phyloP scores from a whole-genome alignment of 1,140 invertebrate species.

The Dendroctonus valens region DNA sequence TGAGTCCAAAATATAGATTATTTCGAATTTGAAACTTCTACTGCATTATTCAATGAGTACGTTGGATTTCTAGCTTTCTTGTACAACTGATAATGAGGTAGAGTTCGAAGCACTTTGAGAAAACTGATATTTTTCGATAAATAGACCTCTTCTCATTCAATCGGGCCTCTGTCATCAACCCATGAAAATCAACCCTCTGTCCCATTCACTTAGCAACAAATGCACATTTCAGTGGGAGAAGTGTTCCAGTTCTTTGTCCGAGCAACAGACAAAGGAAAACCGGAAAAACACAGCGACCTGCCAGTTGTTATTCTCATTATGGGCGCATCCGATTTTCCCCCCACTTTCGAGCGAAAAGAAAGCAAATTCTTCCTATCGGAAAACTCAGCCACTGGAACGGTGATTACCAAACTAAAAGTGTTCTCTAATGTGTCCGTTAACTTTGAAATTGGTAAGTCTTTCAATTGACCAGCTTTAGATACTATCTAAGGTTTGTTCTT shows the following conservation, averaged over 20 bases:
- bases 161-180: too few species aligned
- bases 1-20: too few species aligned
- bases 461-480: background rate
- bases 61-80: too few species aligned
- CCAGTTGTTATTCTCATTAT: constrained; percentile 78
- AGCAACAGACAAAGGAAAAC: constrained; percentile 74
- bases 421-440: constrained; percentile 52
- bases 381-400: constrained; percentile 66
- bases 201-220: background rate
- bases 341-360: constrained; percentile 68
- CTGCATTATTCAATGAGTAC: too few species aligned
- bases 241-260: constrained; percentile 87
- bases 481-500: background rate
- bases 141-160: too few species aligned
- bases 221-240: constrained; percentile 63
- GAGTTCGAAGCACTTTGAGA: too few species aligned
- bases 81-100: too few species aligned
- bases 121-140: too few species aligned
- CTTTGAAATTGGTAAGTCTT: constrained; percentile 28
- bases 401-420: constrained; percentile 64
- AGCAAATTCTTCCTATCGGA: constrained; percentile 80
- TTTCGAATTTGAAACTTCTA: too few species aligned
- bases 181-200: background rate
- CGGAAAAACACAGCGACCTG: constrained; percentile 70
- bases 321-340: constrained; percentile 65